A percentile compares a stretch with the other conserved stretches of the same genome.
phyloP scores from a whole-genome alignment of 2,888 invertebrate genomes.

The Drosophila tanythrix region DNA sequence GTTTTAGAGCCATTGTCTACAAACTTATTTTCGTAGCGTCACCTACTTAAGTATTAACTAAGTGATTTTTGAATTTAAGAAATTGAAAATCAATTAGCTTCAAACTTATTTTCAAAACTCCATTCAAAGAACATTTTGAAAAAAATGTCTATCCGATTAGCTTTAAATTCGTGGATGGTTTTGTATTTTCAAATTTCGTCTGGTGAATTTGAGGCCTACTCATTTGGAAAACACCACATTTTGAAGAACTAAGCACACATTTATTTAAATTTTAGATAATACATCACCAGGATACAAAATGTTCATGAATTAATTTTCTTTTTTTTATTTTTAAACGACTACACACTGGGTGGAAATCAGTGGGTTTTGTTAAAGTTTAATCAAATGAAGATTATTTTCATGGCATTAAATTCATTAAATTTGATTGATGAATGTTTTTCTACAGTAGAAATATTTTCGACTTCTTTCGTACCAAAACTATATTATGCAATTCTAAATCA shows the following conservation, averaged over 20 bases:
- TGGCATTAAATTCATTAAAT: background rate
- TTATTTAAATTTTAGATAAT: background rate
- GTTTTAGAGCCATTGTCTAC: background rate
- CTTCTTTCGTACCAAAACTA: background rate
- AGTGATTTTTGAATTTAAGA: background rate
- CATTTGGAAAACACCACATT: background rate
- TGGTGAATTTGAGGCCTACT: background rate
- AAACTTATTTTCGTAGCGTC: background rate
- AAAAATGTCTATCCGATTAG: background rate
- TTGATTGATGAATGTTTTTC: background rate
- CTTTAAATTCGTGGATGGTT: background rate
- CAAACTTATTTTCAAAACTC: background rate
- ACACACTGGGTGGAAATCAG: background rate
- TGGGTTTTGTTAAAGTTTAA: background rate
- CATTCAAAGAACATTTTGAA: background rate
- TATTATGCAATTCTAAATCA: background rate
- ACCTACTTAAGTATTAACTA: background rate
- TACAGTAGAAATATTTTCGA: background rate
- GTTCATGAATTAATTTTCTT: background rate
- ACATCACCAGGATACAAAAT: background rate
- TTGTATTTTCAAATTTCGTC: background rate
- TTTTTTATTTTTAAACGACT: background rate
- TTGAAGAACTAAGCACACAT: background rate
- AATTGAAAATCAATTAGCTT: background rate
- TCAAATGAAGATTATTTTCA: background rate